phyloP scores from a whole-genome alignment of 2,113 vertebrate species.

The Myocastor coypus region DNA sequence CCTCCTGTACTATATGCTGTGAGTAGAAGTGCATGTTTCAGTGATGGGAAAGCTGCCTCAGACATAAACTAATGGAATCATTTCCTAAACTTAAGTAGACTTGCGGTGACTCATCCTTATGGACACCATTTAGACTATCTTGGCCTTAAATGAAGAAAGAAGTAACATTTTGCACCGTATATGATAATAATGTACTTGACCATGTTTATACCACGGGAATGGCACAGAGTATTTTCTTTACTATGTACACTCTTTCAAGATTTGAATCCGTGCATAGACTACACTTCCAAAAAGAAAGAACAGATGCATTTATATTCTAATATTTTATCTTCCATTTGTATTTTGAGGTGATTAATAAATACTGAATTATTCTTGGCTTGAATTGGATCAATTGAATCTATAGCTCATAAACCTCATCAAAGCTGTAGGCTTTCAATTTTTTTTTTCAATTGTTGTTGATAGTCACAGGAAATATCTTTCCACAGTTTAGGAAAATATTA shows the following conservation, averaged over 20 bases:
- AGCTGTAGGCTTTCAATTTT: constrained; percentile 24
- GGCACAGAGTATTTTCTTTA: constrained; percentile 8
- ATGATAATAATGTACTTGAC: not conserved
- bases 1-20: no score
- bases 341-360: constrained; percentile 37
- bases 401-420: not conserved
- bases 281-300: not conserved
- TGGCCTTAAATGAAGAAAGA: not conserved
- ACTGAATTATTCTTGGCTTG: not conserved
- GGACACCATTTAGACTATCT: constrained; percentile 9
- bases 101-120: not conserved
- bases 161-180: constrained; percentile 25
- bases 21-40: not conserved
- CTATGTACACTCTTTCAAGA: not conserved
- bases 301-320: constrained; percentile 2
- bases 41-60: not conserved
- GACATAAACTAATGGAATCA: not conserved
- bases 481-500: constrained; percentile 22
- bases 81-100: not conserved
- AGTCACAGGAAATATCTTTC: not conserved
- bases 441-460: not conserved
- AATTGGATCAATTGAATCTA: not conserved
- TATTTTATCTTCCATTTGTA: not conserved
- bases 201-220: not conserved
- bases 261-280: not conserved